Percentiles rank a stretch among this genome's conserved stretches.
These are phyloP conservation scores for Schizotus pectinicornis DNA, from an alignment of 2,888 invertebrate species.

Conservation along the genomic window DNA sequence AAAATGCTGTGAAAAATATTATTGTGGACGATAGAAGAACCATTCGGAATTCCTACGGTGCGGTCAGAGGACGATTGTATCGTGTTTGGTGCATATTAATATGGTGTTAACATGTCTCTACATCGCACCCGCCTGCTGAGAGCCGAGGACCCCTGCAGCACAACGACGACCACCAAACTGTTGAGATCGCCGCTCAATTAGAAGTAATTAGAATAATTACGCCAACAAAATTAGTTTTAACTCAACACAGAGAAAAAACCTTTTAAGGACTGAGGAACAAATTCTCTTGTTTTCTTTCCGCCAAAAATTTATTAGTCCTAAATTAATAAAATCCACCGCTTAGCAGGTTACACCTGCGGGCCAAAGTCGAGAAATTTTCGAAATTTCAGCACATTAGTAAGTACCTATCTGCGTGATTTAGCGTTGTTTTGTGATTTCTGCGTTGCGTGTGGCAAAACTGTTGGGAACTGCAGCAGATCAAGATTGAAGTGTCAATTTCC, in stretches of 20 bases:
- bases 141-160: constrained; percentile 37
- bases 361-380: too few relatives aligned
- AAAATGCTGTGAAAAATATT: not conserved
- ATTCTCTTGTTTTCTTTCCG: too few relatives aligned
- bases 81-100: constrained; percentile 49
- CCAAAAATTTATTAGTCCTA: too few relatives aligned
- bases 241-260: too few relatives aligned
- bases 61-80: constrained; percentile 39
- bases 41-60: constrained; percentile 26
- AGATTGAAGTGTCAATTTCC: constrained; percentile 45
- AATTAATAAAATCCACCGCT: too few relatives aligned
- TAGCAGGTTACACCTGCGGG: too few relatives aligned
- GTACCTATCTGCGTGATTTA: too few relatives aligned
- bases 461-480: constrained; percentile 38
- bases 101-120: constrained; percentile 52
- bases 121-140: constrained; percentile 49
- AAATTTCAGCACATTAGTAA: too few relatives aligned
- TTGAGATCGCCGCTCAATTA: constrained; percentile 15
- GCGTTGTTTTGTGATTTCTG: too few relatives aligned
- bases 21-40: not conserved
- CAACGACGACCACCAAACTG: constrained; percentile 35
- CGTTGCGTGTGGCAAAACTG: not conserved
- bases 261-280: too few relatives aligned
- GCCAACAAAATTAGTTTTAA: constrained; percentile 6
- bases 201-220: constrained; percentile 30